phyloP scores from a whole-genome alignment of 2,888 invertebrate genomes.

The Calameuta filiformis region DNA sequence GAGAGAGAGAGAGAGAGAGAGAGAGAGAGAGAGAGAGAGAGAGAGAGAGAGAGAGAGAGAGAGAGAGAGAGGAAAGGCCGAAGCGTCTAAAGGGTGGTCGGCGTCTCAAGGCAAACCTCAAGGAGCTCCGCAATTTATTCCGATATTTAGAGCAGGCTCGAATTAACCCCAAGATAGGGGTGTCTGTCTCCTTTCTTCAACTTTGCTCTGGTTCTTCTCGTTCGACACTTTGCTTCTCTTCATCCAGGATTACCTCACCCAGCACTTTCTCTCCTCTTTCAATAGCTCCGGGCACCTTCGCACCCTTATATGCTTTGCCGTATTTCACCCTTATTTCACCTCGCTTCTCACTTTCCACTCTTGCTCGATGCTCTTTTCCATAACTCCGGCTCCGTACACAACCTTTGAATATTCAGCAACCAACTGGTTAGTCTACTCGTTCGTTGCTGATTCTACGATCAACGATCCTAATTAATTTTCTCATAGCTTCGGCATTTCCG shows the following conservation, averaged over 20 bases:
- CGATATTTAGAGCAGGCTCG: slow-evolving; percentile 52
- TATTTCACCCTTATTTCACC: neutral
- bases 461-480: neutral
- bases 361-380: neutral
- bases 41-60: too few relatives aligned
- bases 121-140: slow-evolving; percentile 57
- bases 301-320: neutral
- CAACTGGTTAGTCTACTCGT: too few relatives aligned
- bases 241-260: neutral
- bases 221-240: neutral
- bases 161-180: slow-evolving; percentile 4
- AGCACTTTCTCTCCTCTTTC: neutral
- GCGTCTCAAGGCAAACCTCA: slow-evolving; percentile 19
- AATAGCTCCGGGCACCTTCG: neutral
- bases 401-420: neutral
- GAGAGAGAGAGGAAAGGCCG: slow-evolving; percentile 8
- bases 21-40: too few relatives aligned
- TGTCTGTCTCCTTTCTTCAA: neutral
- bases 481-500: neutral
- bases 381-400: neutral
- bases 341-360: neutral
- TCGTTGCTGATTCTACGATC: neutral
- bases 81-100: slow-evolving; percentile 18
- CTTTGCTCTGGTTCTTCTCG: neutral
- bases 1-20: too few relatives aligned